These are phyloP conservation scores for Sorex maritimensis DNA, from an alignment of 2,797 vertebrate species.

Conservation along the genomic window DNA sequence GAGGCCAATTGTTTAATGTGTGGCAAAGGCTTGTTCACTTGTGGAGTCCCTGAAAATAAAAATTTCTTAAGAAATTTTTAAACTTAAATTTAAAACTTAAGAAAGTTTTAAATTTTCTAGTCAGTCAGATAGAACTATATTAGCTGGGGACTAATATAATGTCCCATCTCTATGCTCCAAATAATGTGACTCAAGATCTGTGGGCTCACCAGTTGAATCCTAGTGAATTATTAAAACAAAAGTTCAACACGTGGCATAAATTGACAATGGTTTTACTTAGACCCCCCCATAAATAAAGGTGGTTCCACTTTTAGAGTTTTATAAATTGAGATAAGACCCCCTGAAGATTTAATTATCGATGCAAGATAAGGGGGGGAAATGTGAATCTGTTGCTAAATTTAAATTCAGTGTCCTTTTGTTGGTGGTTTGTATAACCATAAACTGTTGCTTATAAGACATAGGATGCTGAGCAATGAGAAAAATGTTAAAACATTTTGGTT, in stretches of 20 bases:
- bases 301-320: constrained; percentile 35
- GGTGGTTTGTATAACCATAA: constrained; percentile 28
- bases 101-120: constrained; percentile 15
- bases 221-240: constrained; percentile 8
- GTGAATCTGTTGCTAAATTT: constrained; percentile 24
- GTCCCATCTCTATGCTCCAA: constrained; percentile 12
- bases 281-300: not conserved
- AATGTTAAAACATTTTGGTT: not conserved
- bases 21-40: constrained; percentile 6
- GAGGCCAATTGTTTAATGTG: not conserved
- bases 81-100: too few species aligned
- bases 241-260: constrained; percentile 15
- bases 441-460: not conserved
- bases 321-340: not conserved
- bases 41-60: constrained; percentile 7
- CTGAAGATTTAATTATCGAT: constrained; percentile 57
- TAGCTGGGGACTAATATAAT: constrained; percentile 37
- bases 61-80: not conserved
- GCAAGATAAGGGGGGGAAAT: not conserved
- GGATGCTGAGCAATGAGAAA: constrained; percentile 49
- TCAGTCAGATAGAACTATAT: not conserved
- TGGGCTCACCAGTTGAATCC: not conserved
- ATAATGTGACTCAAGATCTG: constrained; percentile 23
- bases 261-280: constrained; percentile 19
- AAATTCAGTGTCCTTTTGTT: constrained; percentile 10